Evolutionary conservation across 2,797 vertebrate genomes (phyloP), one percentile per base, ranked within the genome.

Genomic region (Trematomus bernacchii): DNA sequence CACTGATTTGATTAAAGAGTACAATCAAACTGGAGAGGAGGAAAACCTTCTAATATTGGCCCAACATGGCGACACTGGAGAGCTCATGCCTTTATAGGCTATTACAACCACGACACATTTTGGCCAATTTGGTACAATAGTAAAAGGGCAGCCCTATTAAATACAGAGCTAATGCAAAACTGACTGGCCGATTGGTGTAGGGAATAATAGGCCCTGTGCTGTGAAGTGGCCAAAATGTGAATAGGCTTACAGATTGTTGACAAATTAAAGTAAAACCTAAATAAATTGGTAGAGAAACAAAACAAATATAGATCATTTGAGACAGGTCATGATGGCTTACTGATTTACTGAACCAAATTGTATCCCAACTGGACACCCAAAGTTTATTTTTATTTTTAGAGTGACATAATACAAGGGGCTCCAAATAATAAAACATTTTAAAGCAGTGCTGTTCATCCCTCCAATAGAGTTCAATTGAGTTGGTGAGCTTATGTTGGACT

Each of bases 11-110:
- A 75, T 74, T 63, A 71, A 44, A 65, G 19, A 74, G n/a, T 12
- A 76, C 47, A 77, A 70, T 72, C 74, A 82, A 61, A 82, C 37
- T 30, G 51, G 14, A 60, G 65, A 73, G 54, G 44, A 68, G 33
- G 48, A 6, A 50, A 69, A 58, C 55, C 43, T 27, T 65, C 58
- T 11, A 66, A 63, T 70, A 67, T 44, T 58, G 65, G 65, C 51
- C 40, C 59, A 67, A 53, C 52, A 64, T 12, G 10, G 42, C 13
- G 53, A 64, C 67, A 68, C 19, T 30, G n/a, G 53, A 64, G 64
- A 73, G 68, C 59, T 79, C 12, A 57, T 66, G 64, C 69, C 47
- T 55, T 19, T 43, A 47, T 50, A 52, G 51, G 65, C 69, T 57
- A 69, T 69, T 64, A 55, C 21, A 46, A 74, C 37, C 48, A 14